Base-by-base conservation (phyloP, 2,797 vertebrate genomes). In the Synanceia verrucosa region DNA sequence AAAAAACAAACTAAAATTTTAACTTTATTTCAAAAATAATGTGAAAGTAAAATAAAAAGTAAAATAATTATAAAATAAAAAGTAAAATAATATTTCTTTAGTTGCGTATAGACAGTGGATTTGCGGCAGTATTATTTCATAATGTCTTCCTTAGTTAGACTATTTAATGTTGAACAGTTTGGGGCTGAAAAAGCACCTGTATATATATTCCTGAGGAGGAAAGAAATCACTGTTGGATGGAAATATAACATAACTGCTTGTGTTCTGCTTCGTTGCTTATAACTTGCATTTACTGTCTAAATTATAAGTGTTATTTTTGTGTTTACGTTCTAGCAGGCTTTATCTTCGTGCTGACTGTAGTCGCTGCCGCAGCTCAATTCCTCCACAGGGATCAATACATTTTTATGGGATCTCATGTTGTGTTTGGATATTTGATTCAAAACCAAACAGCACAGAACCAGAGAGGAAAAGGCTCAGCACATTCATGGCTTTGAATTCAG, bases 401-500 rank as follows among this genome's bases (percentile, higher is more conserved):
- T 90, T 86, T 84, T 72, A 79, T 78, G 50, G 65, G 73, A 70
- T 85, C 70, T 74, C 78, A 65, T 70, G 75, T 82, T 67, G 71
- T 82, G 83, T 86, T 89, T 82, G 79, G 78, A 80, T 80, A 82
- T 86, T 73, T 75, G 80, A 85, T 79, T 85, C 73, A 60, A 75
- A 77, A 66, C 68, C 78, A 83, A 85, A 85, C 66, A 67, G 70
- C 3, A 52, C 64, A 56, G 56, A 79, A 62, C 28, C 51, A 46
- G 43, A 52, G 64, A 69, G 16, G 53, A 10, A 31, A 70, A 74
- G 28, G 43, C 70, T 74, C 18, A 9, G 28, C 1, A 6, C 18
- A 46, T 64, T 63, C 61, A 39, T 61, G 18, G 10, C 64, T 84
- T 78, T 76, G 55, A 81, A 85, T 89, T 84, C 78, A 51, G 43